Conservation (phyloP, 2,113 vertebrate species). For the Campylomormyrus tamandua region DNA sequence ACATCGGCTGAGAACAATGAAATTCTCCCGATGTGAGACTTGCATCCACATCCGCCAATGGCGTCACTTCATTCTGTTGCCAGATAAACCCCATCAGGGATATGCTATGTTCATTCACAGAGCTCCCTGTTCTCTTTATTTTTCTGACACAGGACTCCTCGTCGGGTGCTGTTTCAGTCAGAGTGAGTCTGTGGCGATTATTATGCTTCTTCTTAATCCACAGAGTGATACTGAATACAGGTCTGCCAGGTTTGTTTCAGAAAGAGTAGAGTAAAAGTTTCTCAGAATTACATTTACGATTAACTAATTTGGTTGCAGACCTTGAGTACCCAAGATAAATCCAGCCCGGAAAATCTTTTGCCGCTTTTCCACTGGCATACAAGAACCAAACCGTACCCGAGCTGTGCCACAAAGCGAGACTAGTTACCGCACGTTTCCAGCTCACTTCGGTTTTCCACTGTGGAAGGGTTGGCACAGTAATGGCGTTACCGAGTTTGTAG, state of each 20-base stretch:
- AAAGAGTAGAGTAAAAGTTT: not conserved
- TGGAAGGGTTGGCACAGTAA: not conserved
- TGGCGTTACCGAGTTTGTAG: not conserved
- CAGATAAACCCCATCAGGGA: not conserved
- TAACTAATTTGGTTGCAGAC: not conserved
- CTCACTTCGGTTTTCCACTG: not conserved
- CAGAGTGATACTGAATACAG: not conserved
- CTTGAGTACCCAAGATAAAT: not conserved
- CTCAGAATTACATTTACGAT: not conserved
- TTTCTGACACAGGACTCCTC: not conserved
- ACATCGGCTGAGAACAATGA: not conserved
- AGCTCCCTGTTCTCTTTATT: not conserved
- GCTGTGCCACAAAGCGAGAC: not conserved
- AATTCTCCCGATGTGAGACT: not conserved
- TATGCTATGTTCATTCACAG: not conserved
- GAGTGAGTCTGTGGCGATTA: not conserved
- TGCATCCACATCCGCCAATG: not conserved
- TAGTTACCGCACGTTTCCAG: not conserved
- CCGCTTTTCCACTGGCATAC: not conserved
- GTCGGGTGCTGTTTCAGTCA: not conserved
- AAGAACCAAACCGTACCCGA: not conserved
- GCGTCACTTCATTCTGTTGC: not conserved
- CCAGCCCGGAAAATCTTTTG: not conserved
- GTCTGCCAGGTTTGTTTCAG: not conserved
- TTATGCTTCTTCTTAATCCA: not conserved